Base-by-base conservation (phyloP, 2,797 vertebrate species). In the Pangasius krempfi region DNA sequence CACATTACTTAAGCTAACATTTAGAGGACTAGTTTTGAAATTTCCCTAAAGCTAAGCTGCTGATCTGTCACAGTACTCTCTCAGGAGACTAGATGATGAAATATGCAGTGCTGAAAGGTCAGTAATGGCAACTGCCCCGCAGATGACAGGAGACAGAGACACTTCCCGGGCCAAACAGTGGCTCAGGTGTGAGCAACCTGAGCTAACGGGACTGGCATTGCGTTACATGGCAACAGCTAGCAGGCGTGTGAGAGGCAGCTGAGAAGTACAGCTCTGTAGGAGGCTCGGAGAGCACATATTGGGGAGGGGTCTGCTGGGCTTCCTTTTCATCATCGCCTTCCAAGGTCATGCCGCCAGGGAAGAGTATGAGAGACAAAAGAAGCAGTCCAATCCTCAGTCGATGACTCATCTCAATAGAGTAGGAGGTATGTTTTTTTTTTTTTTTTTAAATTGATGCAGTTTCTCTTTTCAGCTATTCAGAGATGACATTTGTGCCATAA, bases 151-250 rank as follows among this genome's bases (percentile, higher is more conserved):
- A 86, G 88, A 88, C 44, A 66, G 37, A 78, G 85, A 76, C 6
- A 18, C 47, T 73, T 70, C 73, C 73, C 73, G 27, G 7, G 85
- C 73, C 33, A 72, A 89, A 82, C 37, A 76, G 73, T 33, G 73
- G 64, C 82, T 88, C 79, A 81, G 86, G 85, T 83, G 44, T 14
- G 25, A 85, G 84, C 20, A 90, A 88, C 81, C 73, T 1, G 25
- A 90, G 78, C 52, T 60, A 70, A 44, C 8, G n/a, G n/a, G 33
- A 81, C 44, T 13, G 73, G 90, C 37, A 84, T 89, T 52, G 30
- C 13, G 52, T 91, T 88, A 89, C 87, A 88, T 44, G 73, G 88
- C 30, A 84, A 70, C 88, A 88, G 86, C 50, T 25, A 14, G 68
- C 78, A 86, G 64, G 84, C 70, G 50, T 14, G 47, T 9, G 27